Percentiles rank a stretch among this genome's conserved stretches.
These are phyloP conservation scores for Podocnemis expansa DNA, from an alignment of 2,113 vertebrate species.

Conservation along the genomic window DNA sequence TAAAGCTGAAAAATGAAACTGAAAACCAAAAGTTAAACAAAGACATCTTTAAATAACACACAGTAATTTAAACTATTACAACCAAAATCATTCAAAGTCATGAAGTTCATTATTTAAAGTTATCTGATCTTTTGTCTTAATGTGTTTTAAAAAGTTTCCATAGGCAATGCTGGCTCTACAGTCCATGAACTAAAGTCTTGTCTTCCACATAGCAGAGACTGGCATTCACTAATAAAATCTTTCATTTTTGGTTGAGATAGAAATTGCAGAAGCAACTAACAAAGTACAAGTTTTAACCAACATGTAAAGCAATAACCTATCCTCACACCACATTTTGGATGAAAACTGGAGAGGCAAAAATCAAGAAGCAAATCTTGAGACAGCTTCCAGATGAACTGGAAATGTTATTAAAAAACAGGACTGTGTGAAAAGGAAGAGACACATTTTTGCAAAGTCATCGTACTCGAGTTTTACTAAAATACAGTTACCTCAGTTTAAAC, in stretches of 20 bases:
- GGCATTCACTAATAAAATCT: accelerated
- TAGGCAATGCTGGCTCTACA: background rate
- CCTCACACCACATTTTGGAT: background rate
- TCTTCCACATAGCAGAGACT: accelerated
- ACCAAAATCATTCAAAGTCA: background rate
- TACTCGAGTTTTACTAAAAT: background rate
- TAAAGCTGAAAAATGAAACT: background rate
- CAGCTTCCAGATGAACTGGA: background rate
- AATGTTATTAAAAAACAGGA: background rate
- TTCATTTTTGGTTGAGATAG: background rate
- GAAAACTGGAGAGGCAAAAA: background rate
- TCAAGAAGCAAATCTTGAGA: background rate
- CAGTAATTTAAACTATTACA: accelerated
- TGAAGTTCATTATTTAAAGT: accelerated
- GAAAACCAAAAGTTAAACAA: background rate
- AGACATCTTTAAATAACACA: background rate
- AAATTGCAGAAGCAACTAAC: background rate
- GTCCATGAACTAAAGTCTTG: background rate
- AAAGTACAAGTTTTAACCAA: background rate
- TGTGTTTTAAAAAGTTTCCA: background rate
- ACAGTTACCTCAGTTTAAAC: background rate
- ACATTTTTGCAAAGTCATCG: accelerated
- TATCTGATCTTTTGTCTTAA: background rate
- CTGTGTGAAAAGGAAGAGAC: background rate
- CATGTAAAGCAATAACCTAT: background rate